phyloP scores from a whole-genome alignment of 2,113 vertebrate genomes.

The Calyptommatus sinebrachiatus region DNA sequence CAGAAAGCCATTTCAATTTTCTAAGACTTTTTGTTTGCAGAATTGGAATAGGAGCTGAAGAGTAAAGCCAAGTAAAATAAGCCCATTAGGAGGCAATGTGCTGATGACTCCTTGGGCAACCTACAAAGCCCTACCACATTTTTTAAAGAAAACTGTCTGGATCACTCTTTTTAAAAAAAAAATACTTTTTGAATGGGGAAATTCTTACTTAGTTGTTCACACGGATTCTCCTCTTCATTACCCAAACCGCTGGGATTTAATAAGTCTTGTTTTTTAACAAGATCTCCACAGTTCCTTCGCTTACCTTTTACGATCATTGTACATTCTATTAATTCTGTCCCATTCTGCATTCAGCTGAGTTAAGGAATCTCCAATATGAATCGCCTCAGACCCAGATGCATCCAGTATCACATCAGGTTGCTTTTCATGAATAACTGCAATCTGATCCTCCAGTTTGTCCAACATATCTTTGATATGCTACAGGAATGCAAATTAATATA shows the following conservation, averaged over 20 bases:
- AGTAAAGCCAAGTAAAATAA: too few relatives aligned
- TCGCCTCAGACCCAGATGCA: conserved; percentile 82
- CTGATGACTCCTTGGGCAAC: too few relatives aligned
- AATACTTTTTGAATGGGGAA: neutral
- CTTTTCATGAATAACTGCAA: conserved; percentile 82
- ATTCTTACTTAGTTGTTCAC: neutral
- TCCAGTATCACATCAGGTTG: conserved; percentile 86
- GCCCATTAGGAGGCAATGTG: too few relatives aligned
- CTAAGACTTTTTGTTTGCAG: too few relatives aligned
- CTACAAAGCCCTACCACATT: too few relatives aligned
- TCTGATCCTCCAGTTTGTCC: conserved; percentile 85
- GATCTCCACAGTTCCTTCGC: conserved; percentile 32
- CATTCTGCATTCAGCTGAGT: conserved; percentile 89
- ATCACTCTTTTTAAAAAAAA: neutral
- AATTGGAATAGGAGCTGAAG: too few relatives aligned
- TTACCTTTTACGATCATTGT: conserved; percentile 88
- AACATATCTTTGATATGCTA: conserved; percentile 87
- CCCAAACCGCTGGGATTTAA: neutral
- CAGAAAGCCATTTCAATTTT: too few relatives aligned
- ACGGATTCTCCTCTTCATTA: neutral
- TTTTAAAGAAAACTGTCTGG: too few relatives aligned
- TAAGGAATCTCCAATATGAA: conserved; percentile 83
- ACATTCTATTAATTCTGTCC: conserved; percentile 90
- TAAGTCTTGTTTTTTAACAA: neutral
- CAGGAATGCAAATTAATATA: conserved; percentile 30